phyloP scores from a whole-genome alignment of 2,888 invertebrate genomes.

The Sesamia inferens region DNA sequence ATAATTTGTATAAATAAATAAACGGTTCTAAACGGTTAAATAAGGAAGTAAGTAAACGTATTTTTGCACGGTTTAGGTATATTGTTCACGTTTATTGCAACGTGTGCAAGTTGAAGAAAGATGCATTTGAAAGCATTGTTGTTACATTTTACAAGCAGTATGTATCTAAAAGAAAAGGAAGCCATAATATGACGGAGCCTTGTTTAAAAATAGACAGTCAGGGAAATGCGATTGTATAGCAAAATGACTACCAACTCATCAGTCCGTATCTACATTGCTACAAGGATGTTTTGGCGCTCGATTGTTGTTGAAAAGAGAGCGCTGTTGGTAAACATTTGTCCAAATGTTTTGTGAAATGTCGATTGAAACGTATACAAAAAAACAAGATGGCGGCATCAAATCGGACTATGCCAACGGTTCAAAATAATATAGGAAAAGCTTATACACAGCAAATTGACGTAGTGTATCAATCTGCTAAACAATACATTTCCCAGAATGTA shows the following conservation, averaged over 20 bases:
- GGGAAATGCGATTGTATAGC: slow-evolving; percentile 4
- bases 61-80: slow-evolving; percentile 2
- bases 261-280: background rate
- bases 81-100: slow-evolving; percentile 24
- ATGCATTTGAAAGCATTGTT: slow-evolving; percentile 32
- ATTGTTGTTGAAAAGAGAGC: background rate
- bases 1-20: slow-evolving; percentile 7
- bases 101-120: slow-evolving; percentile 52
- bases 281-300: background rate
- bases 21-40: slow-evolving; percentile 18
- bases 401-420: background rate
- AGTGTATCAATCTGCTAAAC: background rate
- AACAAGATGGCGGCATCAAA: background rate
- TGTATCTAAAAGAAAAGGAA: slow-evolving; percentile 20
- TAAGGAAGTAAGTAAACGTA: slow-evolving; percentile 49
- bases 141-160: slow-evolving; percentile 32
- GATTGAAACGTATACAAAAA: background rate
- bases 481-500: background rate
- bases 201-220: slow-evolving; percentile 11
- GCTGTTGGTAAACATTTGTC: background rate
- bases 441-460: background rate
- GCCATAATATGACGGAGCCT: slow-evolving; percentile 11
- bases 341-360: background rate
- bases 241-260: background rate
- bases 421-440: background rate